A percentile compares a stretch with the other conserved stretches of the same genome.
phyloP scores from a whole-genome alignment of 2,797 vertebrate species.

The Pangasius krempfi region DNA sequence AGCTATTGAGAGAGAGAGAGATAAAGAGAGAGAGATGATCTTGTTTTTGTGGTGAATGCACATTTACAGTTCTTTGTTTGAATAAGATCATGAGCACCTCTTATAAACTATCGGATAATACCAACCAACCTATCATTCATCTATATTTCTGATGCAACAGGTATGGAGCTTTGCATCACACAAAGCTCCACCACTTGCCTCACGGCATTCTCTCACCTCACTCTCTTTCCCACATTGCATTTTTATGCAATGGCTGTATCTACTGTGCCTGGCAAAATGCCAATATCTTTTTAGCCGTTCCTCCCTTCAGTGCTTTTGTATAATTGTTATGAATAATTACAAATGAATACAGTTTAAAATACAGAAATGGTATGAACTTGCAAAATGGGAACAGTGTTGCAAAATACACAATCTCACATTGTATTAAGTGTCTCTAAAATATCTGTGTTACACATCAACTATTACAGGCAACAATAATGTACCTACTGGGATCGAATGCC shows the following conservation, averaged over 20 bases:
- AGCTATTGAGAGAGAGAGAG: slow-evolving; percentile 68
- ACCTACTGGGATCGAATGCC: not conserved
- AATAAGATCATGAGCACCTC: not conserved
- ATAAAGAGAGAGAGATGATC: not conserved
- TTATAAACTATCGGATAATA: too few relatives aligned
- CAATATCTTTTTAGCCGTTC: not conserved
- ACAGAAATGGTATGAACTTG: not conserved
- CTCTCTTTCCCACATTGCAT: not conserved
- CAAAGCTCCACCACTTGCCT: not conserved
- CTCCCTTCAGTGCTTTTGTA: not conserved
- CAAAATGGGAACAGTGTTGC: not conserved
- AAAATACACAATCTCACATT: not conserved
- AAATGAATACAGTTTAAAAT: not conserved
- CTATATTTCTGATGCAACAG: slow-evolving; percentile 33
- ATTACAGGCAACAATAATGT: not conserved
- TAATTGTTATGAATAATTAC: not conserved
- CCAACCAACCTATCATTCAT: not conserved
- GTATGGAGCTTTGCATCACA: not conserved
- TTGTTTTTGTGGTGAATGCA: not conserved
- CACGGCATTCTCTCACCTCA: not conserved
- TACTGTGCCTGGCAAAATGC: not conserved
- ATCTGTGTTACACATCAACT: not conserved
- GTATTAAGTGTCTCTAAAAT: not conserved
- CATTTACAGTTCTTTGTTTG: not conserved
- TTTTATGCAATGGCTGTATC: not conserved